These are phyloP conservation scores for Hylia prasina DNA, from an alignment of 2,113 vertebrate species.

Conservation along the genomic window DNA sequence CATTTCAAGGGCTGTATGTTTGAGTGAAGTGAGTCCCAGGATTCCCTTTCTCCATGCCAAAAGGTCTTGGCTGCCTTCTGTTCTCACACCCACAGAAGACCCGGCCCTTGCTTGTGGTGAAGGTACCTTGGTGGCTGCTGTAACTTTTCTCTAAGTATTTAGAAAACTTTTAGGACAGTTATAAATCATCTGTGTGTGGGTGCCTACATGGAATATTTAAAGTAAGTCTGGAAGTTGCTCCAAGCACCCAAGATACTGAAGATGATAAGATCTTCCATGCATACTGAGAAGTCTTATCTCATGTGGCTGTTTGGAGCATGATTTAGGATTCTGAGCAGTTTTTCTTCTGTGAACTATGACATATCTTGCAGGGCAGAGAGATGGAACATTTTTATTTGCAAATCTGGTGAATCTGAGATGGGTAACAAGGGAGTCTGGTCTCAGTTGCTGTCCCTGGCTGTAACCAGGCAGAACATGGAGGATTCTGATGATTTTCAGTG, in stretches of 20 bases:
- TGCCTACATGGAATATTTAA: not conserved
- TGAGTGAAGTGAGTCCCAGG: not conserved
- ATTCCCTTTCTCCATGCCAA: not conserved
- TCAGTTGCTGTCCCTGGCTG: not conserved
- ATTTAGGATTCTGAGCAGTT: not conserved
- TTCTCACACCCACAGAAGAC: not conserved
- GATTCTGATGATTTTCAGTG: not conserved
- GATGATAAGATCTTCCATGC: not conserved
- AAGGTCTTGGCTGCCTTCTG: not conserved
- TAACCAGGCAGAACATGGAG: not conserved
- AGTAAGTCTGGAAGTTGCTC: not conserved
- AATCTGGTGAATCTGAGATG: not conserved
- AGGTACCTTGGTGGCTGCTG: not conserved
- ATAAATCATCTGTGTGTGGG: not conserved
- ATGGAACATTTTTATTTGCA: not conserved
- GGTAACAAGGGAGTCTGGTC: not conserved
- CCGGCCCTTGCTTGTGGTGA: not conserved
- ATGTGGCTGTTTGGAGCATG: fast-evolving
- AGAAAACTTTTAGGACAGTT: not conserved
- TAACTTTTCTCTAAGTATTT: not conserved
- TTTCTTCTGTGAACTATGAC: not conserved
- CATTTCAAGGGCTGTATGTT: not conserved
- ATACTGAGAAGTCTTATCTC: not conserved
- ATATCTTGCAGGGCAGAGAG: not conserved
- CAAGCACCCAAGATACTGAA: not conserved